Percentiles rank a stretch among this genome's conserved stretches.
Evolutionary conservation across 1,140 invertebrate genomes (phyloP).

Genomic region (Neuroterus valhalla): DNA sequence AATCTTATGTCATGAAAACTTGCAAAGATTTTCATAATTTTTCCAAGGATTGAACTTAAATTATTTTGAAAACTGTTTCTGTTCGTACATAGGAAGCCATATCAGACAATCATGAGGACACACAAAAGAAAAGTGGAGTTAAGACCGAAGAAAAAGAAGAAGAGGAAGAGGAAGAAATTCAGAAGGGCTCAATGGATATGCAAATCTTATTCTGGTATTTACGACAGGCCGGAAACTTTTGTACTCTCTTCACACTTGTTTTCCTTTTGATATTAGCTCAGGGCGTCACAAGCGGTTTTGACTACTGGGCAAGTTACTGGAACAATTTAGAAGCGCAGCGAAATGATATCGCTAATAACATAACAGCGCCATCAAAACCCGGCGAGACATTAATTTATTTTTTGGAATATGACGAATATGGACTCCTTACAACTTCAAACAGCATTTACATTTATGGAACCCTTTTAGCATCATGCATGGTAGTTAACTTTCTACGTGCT

Average conservation of each 20-base stretch:
- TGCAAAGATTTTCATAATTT: too few species aligned
- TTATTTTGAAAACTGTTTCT: background rate
- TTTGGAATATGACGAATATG: conserved; percentile 56
- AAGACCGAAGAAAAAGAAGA: background rate
- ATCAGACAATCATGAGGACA: background rate
- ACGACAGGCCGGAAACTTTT: conserved; percentile 78
- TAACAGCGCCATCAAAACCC: conserved; percentile 30
- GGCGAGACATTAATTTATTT: conserved; percentile 36
- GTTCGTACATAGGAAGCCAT: background rate
- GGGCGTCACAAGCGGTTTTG: conserved; percentile 80
- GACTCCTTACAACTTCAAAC: conserved; percentile 48
- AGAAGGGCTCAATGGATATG: conserved; percentile 76
- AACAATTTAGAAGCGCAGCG: conserved; percentile 73
- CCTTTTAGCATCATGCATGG: conserved; percentile 63
- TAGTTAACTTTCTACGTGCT: conserved; percentile 78
- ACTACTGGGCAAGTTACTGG: conserved; percentile 90
- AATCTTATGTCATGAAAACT: too few species aligned
- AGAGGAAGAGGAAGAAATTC: conserved; percentile 66
- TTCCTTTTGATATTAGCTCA: conserved; percentile 81
- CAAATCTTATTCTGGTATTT: conserved; percentile 81
- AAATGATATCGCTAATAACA: conserved; percentile 40
- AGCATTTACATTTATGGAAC: conserved; percentile 72
- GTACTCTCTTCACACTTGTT: conserved; percentile 77
- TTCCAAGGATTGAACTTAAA: too few species aligned
- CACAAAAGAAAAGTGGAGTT: conserved; percentile 8